A percentile compares a stretch with the other conserved stretches of the same genome.
These are phyloP conservation scores for Gambelia wislizenii DNA, from an alignment of 2,797 vertebrate genomes.

Conservation along the genomic window DNA sequence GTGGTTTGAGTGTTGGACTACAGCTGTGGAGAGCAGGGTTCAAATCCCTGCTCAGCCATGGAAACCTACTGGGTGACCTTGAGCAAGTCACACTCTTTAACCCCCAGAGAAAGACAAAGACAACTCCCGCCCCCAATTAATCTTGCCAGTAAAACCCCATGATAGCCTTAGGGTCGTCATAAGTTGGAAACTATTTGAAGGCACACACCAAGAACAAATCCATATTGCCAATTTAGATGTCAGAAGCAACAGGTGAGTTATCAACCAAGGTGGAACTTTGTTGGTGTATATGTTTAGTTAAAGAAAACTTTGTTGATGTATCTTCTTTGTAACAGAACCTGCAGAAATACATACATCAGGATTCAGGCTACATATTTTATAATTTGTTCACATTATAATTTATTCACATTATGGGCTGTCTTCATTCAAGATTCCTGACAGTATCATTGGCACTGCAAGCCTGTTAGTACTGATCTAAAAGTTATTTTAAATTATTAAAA, in stretches of 20 bases:
- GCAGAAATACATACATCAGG: not conserved
- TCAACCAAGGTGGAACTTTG: not conserved
- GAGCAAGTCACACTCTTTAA: too few species aligned
- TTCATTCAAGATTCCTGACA: not conserved
- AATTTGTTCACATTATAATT: not conserved
- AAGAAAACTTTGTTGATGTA: too few species aligned
- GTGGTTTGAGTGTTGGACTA: not conserved
- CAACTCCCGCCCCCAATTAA: too few species aligned
- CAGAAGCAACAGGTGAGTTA: not conserved
- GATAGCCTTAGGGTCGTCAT: too few species aligned
- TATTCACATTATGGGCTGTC: not conserved
- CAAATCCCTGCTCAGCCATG: too few species aligned
- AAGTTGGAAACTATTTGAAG: too few species aligned
- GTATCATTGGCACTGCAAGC: not conserved
- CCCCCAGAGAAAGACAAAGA: too few species aligned
- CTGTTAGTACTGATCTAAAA: not conserved
- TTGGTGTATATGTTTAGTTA: too few species aligned
- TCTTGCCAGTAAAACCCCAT: too few species aligned
- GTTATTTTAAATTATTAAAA: not conserved
- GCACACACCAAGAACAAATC: not conserved
- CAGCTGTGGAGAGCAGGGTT: not conserved
- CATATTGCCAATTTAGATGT: not conserved
- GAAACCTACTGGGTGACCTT: too few species aligned
- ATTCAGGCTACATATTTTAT: not conserved
- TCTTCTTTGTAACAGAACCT: not conserved